Evolutionary conservation across 2,797 vertebrate species (phyloP), one percentile per base, ranked within the genome.

Genomic region (Strix occidentalis): DNA sequence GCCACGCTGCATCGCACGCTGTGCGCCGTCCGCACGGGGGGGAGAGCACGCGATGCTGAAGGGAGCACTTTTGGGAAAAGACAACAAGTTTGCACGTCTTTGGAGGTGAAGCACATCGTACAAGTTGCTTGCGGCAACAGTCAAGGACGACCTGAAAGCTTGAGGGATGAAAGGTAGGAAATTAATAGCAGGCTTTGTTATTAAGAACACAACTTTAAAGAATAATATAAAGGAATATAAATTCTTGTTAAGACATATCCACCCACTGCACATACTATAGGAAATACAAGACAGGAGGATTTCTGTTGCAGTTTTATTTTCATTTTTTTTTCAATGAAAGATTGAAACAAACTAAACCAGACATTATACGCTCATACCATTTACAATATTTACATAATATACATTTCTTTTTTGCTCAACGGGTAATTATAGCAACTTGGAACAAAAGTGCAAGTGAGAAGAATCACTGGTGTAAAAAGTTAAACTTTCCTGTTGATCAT

Each of bases 341-440:
- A 93, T 68, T 94, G 89, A 95, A 95, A 91, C 94, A 91, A 86
- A 96, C 61, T 85, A 91, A 93, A 95, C 74, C 87, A 96, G 64
- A 92, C 35, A 83, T 70, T 35, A 61, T 90, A 88, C 64, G 43
- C 60, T 81, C 64, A 85, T 54, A 87, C 24, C 70, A 95, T 84
- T 86, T 95, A 97, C 88, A 97, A 26, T 95, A 94, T 95, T 95
- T 66, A 97, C 94, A 98, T 60, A 80, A 92, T 93, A 87, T 93
- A 95, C 89, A 93, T 66, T 66, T 86, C 66, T 91, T 92, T 89
- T 83, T 91, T 92, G 80, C 94, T 77, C 71, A 95, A 79, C 11
- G 58, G 80, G 87, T 79, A 84, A 79, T 87, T 61, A 72, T 31
- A 87, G 80, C 77, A 87, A 87, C 81, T 89, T 80, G 64, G 82